phyloP scores from a whole-genome alignment of 2,888 invertebrate genomes.

The Argyresthia albistria region DNA sequence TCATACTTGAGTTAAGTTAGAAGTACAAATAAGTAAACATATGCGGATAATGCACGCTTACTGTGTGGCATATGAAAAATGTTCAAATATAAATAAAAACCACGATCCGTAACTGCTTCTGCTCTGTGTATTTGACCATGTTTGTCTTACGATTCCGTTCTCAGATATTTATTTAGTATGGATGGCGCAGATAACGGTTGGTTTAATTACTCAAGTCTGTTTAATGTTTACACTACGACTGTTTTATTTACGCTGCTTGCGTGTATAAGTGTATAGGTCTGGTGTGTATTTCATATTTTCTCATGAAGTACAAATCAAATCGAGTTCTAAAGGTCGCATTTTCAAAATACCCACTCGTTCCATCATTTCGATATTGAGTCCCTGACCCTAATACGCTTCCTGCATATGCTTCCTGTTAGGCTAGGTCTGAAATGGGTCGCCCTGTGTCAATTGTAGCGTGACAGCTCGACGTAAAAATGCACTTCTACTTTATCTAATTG shows the following conservation, averaged over 20 bases:
- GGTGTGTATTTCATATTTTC: no score
- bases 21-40: background rate
- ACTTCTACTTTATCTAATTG: constrained; percentile 14
- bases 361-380: background rate
- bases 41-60: no score
- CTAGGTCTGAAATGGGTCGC: constrained; percentile 23
- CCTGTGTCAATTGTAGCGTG: constrained; percentile 8
- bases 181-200: constrained; percentile 44
- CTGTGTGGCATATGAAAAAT: no score
- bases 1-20: no score
- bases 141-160: constrained; percentile 40
- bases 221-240: constrained; percentile 30
- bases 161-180: constrained; percentile 43
- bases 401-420: constrained; percentile 22
- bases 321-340: no score
- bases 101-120: no score
- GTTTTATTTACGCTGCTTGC: constrained; percentile 17
- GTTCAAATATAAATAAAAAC: no score
- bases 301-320: no score
- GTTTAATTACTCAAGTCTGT: constrained; percentile 46
- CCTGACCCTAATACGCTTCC: background rate
- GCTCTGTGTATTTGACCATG: constrained; percentile 9
- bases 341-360: no score
- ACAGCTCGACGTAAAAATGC: constrained; percentile 10
- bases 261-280: no score